Percentiles rank a stretch among this genome's conserved stretches.
These are phyloP conservation scores for Strigamia crassipes DNA, from an alignment of 2,888 invertebrate species.

Conservation along the genomic window DNA sequence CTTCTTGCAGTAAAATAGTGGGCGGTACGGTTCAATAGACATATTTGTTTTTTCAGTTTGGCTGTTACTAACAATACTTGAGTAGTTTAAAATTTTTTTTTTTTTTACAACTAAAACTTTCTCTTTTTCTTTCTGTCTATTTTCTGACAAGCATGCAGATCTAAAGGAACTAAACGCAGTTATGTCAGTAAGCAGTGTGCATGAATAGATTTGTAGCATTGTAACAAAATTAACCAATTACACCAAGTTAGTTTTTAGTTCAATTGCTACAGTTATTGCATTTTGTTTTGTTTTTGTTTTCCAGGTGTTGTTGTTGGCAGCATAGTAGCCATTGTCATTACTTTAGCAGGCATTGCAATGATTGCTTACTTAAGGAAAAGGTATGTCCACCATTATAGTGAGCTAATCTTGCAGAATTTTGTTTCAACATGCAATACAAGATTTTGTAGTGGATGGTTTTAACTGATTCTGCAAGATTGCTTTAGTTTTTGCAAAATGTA, in stretches of 20 bases:
- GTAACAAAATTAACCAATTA: background rate
- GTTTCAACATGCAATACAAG: no score
- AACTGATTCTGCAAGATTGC: background rate
- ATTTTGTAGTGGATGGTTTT: no score
- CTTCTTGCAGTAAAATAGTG: background rate
- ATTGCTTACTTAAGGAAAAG: slow-evolving; percentile 25
- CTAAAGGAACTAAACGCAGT: background rate
- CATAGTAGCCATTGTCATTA: slow-evolving; percentile 33
- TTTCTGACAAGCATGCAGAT: background rate
- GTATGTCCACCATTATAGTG: background rate
- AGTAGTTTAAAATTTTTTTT: no score
- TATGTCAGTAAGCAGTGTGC: background rate
- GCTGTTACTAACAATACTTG: no score
- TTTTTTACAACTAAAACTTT: background rate
- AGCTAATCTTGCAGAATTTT: background rate
- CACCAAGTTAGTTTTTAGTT: background rate
- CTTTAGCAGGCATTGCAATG: background rate
- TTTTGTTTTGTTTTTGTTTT: background rate
- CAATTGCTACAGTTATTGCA: background rate
- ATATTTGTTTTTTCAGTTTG: no score
- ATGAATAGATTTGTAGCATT: background rate
- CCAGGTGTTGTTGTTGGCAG: slow-evolving; percentile 45
- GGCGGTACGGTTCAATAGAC: background rate
- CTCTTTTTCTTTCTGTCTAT: background rate
- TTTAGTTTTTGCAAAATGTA: background rate